These are phyloP conservation scores for Masticophis lateralis DNA, from an alignment of 2,797 vertebrate genomes.

Conservation along the genomic window DNA sequence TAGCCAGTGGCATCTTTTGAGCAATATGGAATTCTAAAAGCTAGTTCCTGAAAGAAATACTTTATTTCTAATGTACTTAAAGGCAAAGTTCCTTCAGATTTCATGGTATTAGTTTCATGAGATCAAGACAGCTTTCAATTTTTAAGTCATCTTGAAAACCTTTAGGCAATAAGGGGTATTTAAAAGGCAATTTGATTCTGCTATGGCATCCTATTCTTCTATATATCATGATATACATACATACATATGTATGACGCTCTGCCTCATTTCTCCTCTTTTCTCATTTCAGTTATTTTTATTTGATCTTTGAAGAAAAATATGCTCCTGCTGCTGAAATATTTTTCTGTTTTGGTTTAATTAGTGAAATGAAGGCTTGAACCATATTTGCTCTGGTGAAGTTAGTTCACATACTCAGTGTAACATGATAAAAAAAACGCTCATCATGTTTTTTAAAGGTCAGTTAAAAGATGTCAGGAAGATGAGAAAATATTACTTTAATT, in stretches of 20 bases:
- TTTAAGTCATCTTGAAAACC: not conserved
- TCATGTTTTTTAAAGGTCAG: constrained; percentile 69
- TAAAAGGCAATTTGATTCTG: constrained; percentile 31
- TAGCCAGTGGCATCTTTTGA: not conserved
- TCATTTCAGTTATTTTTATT: constrained; percentile 42
- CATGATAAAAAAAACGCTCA: constrained; percentile 59
- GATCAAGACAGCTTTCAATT: not conserved
- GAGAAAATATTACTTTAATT: constrained; percentile 42
- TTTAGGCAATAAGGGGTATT: not conserved
- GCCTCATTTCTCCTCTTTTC: not conserved
- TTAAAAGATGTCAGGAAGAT: constrained; percentile 50
- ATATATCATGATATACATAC: not conserved
- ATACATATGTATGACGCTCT: not conserved
- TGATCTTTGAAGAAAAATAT: constrained; percentile 28
- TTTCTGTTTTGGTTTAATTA: constrained; percentile 42
- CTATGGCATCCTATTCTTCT: not conserved
- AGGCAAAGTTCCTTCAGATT: not conserved
- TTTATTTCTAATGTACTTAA: not conserved
- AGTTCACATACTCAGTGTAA: constrained; percentile 52
- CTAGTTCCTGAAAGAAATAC: too few species aligned
- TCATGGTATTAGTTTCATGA: not conserved
- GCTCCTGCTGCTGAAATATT: constrained; percentile 27
- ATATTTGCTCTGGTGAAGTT: constrained; percentile 44
- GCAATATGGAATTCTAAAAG: not conserved
- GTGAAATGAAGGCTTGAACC: constrained; percentile 47